A percentile compares a stretch with the other conserved stretches of the same genome.
Conservation (phyloP, 2,888 invertebrate genomes). For the Bugulina stolonifera region DNA sequence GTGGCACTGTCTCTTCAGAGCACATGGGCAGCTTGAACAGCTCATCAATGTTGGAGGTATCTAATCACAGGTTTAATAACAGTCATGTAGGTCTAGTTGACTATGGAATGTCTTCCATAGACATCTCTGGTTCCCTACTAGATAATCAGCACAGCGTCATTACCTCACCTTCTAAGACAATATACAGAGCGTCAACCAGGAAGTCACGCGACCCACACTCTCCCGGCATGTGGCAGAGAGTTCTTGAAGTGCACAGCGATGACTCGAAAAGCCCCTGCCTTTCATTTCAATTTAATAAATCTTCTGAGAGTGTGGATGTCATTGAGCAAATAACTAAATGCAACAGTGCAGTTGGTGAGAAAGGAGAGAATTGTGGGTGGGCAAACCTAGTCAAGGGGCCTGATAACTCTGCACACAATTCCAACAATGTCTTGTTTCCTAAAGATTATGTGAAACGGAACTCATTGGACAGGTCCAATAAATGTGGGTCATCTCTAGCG, state of each 20-base stretch:
- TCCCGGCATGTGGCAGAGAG: background rate
- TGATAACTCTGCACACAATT: background rate
- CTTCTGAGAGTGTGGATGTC: background rate
- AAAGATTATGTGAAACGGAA: too few relatives aligned
- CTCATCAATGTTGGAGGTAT: background rate
- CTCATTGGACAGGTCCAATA: too few relatives aligned
- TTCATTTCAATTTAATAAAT: background rate
- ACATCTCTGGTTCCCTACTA: background rate
- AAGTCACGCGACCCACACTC: background rate
- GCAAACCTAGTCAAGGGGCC: background rate
- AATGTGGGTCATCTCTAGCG: too few relatives aligned
- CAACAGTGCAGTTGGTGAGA: background rate
- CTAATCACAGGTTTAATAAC: background rate
- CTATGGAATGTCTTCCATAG: background rate
- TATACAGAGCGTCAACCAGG: background rate
- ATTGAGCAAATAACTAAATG: background rate
- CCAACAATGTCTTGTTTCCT: too few relatives aligned
- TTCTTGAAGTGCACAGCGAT: background rate
- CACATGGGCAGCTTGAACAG: background rate
- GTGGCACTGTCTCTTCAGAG: background rate
- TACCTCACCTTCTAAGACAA: background rate
- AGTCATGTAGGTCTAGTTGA: too few relatives aligned
- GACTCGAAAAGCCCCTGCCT: background rate
- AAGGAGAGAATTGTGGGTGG: background rate
- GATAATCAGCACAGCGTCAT: slow-evolving; percentile 3